phyloP scores from a whole-genome alignment of 2,888 invertebrate genomes.

The Monopis laevigella region DNA sequence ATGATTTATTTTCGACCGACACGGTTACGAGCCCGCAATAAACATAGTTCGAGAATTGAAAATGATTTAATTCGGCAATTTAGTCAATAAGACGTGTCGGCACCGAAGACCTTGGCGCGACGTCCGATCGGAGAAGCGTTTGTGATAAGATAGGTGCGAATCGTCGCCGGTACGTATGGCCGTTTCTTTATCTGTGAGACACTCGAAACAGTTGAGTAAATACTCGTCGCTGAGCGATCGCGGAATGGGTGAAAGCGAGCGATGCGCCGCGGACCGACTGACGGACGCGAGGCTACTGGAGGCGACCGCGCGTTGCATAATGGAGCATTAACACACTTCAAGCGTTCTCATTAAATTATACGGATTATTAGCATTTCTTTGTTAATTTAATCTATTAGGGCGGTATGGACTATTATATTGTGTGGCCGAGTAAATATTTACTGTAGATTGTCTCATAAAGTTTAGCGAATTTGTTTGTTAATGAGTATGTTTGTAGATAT shows the following conservation, averaged over 20 bases:
- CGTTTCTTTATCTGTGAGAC: slow-evolving; percentile 59
- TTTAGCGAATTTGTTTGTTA: too few species aligned
- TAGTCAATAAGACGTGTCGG: slow-evolving; percentile 60
- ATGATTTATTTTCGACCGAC: slow-evolving; percentile 53
- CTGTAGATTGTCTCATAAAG: too few species aligned
- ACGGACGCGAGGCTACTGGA: slow-evolving; percentile 22
- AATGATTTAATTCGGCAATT: slow-evolving; percentile 25
- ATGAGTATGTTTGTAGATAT: too few species aligned
- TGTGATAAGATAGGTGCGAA: slow-evolving; percentile 55
- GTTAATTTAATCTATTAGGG: slow-evolving; percentile 9
- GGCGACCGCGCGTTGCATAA: slow-evolving; percentile 8
- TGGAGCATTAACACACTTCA: slow-evolving; percentile 9
- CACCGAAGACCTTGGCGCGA: slow-evolving; percentile 58
- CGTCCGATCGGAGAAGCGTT: slow-evolving; percentile 59
- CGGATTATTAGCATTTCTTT: slow-evolving; percentile 9
- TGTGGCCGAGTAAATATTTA: slow-evolving; percentile 1
- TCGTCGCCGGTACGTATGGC: slow-evolving; percentile 34
- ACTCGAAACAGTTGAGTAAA: slow-evolving; percentile 62
- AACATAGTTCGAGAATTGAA: slow-evolving; percentile 32
- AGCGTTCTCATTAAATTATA: slow-evolving; percentile 9
- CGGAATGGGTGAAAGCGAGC: slow-evolving; percentile 55
- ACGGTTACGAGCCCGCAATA: slow-evolving; percentile 64
- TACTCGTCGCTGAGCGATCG: slow-evolving; percentile 54
- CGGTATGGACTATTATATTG: background rate
- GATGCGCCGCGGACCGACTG: slow-evolving; percentile 33